These are phyloP conservation scores for Thalpophila matura DNA, from an alignment of 2,888 invertebrate species.

Conservation along the genomic window DNA sequence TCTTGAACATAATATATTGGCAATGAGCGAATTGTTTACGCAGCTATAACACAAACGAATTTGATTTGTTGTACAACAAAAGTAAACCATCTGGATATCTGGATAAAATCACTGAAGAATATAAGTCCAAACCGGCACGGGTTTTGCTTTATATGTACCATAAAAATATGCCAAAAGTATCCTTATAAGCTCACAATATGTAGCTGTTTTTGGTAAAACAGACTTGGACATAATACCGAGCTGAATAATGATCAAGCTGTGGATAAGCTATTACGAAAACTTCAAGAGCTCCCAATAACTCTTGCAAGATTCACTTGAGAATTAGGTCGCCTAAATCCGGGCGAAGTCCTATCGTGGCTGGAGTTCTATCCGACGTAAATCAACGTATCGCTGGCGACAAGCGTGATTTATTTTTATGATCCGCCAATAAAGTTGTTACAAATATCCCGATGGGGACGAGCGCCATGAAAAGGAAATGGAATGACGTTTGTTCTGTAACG, in stretches of 20 bases:
- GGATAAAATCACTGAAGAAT: neutral
- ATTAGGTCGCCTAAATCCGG: constrained; percentile 7
- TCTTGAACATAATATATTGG: neutral
- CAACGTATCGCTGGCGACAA: constrained; percentile 49
- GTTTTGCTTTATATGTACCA: no score
- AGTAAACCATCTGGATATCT: neutral
- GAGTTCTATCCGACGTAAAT: constrained; percentile 37
- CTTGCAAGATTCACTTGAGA: constrained; percentile 8
- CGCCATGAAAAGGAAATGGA: constrained; percentile 48
- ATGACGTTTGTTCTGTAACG: constrained; percentile 34
- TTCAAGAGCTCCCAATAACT: constrained; percentile 4
- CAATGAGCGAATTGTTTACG: constrained; percentile 11
- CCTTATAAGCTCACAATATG: no score
- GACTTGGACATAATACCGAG: no score
- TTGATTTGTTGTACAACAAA: constrained; percentile 10
- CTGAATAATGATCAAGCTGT: neutral
- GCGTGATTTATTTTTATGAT: constrained; percentile 58
- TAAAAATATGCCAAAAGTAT: no score
- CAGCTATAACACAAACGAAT: neutral
- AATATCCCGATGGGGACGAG: constrained; percentile 33
- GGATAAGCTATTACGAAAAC: neutral
- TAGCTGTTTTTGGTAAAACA: no score
- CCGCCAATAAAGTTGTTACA: constrained; percentile 41
- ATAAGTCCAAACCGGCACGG: neutral
- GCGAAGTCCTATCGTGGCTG: constrained; percentile 19